Evolutionary conservation across 2,888 invertebrate genomes (phyloP).

Genomic region (Eilema griseolum): DNA sequence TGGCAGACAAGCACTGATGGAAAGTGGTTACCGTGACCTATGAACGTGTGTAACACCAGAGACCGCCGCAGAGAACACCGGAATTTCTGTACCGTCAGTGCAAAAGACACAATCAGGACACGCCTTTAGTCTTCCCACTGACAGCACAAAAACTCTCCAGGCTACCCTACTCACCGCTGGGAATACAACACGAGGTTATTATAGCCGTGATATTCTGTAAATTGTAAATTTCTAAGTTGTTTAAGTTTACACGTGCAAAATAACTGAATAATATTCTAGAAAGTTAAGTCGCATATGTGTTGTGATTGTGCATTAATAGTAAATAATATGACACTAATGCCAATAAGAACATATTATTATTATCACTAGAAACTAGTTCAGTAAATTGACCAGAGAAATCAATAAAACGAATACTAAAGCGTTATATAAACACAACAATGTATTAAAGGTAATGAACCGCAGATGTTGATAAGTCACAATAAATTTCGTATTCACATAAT

Average conservation of each 20-base stretch:
- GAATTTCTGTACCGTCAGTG: too few relatives aligned
- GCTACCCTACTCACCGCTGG: too few relatives aligned
- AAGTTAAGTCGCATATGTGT: constrained; percentile 61
- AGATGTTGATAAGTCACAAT: constrained; percentile 53
- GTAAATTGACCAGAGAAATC: constrained; percentile 33
- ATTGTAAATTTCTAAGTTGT: background rate
- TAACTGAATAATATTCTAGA: constrained; percentile 60
- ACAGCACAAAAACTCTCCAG: too few relatives aligned
- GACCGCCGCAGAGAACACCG: too few relatives aligned
- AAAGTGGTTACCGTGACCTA: too few relatives aligned
- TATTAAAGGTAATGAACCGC: constrained; percentile 42
- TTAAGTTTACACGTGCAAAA: constrained; percentile 16
- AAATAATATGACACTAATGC: constrained; percentile 22
- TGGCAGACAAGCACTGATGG: too few relatives aligned
- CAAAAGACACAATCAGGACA: too few relatives aligned
- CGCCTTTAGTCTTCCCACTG: too few relatives aligned
- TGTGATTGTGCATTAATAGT: constrained; percentile 39
- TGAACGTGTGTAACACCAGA: too few relatives aligned
- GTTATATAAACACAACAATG: constrained; percentile 45
- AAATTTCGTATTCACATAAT: constrained; percentile 46
- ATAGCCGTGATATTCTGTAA: too few relatives aligned
- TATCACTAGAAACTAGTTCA: constrained; percentile 29
- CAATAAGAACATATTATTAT: constrained; percentile 29
- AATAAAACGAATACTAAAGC: constrained; percentile 40
- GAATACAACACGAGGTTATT: too few relatives aligned